phyloP scores from a whole-genome alignment of 2,113 vertebrate genomes.

The Scalopus aquaticus region DNA sequence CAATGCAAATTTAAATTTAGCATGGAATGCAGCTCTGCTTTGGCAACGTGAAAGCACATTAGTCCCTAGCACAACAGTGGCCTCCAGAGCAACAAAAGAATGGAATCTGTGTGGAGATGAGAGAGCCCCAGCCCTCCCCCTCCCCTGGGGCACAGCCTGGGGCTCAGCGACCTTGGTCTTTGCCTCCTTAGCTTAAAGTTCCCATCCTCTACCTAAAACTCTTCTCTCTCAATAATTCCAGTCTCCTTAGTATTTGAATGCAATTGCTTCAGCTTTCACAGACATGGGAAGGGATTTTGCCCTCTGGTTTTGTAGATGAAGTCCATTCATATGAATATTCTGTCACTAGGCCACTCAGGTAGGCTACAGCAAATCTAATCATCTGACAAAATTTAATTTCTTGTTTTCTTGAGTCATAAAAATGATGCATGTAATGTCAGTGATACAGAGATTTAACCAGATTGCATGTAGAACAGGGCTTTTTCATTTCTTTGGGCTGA shows the following conservation, averaged over 20 bases:
- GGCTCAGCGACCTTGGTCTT: no score
- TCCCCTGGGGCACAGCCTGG: no score
- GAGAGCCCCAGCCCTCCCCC: no score
- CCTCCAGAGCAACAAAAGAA: not conserved
- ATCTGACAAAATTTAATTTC: not conserved
- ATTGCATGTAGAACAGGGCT: not conserved
- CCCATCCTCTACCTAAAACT: slow-evolving; percentile 1
- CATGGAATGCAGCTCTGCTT: slow-evolving; percentile 35
- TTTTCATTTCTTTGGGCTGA: not conserved
- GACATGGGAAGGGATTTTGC: not conserved
- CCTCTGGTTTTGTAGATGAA: not conserved
- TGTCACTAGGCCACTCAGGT: not conserved
- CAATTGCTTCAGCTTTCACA: not conserved
- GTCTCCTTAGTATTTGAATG: not conserved
- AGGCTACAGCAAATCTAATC: not conserved
- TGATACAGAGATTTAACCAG: not conserved
- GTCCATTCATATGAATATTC: not conserved
- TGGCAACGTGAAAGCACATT: not conserved
- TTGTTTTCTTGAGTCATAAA: slow-evolving; percentile 21
- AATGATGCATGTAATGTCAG: not conserved
- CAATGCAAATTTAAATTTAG: slow-evolving; percentile 55
- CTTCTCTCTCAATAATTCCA: not conserved
- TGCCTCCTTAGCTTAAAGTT: not conserved
- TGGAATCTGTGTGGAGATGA: not conserved
- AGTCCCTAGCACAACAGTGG: not conserved